A percentile compares a stretch with the other conserved stretches of the same genome.
These are phyloP conservation scores for Latheticus oryzae DNA, from an alignment of 2,888 invertebrate genomes.

Conservation along the genomic window DNA sequence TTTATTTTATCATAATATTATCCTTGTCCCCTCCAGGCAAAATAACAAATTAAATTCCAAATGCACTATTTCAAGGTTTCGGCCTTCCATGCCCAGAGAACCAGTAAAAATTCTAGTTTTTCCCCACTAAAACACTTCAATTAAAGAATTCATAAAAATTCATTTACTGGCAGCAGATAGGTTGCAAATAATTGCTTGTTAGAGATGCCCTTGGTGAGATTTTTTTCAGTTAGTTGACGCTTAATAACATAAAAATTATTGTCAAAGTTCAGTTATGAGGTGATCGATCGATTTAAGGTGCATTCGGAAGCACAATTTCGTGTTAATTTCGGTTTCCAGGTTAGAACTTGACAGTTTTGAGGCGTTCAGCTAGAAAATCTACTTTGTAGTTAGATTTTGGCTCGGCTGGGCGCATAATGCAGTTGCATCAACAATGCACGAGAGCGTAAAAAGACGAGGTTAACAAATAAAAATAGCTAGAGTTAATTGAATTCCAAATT, in stretches of 20 bases:
- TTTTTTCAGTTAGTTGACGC: too few relatives aligned
- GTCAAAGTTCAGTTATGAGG: background rate
- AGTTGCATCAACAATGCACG: slow-evolving; percentile 1
- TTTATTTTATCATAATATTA: slow-evolving; percentile 5
- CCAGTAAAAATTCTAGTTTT: slow-evolving; percentile 10
- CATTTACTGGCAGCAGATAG: slow-evolving; percentile 7
- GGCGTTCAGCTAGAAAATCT: slow-evolving; percentile 15
- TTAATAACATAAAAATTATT: too few relatives aligned
- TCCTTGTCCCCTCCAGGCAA: slow-evolving; percentile 4
- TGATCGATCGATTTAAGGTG: slow-evolving; percentile 4
- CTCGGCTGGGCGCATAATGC: slow-evolving; percentile 10
- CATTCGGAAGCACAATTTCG: slow-evolving; percentile 8
- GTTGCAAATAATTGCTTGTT: slow-evolving; percentile 16
- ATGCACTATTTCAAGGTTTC: slow-evolving; percentile 13
- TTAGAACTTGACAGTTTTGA: slow-evolving; percentile 11
- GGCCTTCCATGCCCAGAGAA: slow-evolving; percentile 7
- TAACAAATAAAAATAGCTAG: background rate
- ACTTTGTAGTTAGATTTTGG: slow-evolving; percentile 9
- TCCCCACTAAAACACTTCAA: slow-evolving; percentile 14
- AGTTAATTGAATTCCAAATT: background rate
- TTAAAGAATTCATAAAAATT: slow-evolving; percentile 21
- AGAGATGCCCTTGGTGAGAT: slow-evolving; percentile 20
- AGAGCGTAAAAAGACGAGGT: slow-evolving; percentile 6
- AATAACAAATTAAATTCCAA: slow-evolving; percentile 14
- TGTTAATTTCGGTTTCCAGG: slow-evolving; percentile 1